These are phyloP conservation scores for Mechanitis mazaeus DNA, from an alignment of 2,888 invertebrate species.

Conservation along the genomic window DNA sequence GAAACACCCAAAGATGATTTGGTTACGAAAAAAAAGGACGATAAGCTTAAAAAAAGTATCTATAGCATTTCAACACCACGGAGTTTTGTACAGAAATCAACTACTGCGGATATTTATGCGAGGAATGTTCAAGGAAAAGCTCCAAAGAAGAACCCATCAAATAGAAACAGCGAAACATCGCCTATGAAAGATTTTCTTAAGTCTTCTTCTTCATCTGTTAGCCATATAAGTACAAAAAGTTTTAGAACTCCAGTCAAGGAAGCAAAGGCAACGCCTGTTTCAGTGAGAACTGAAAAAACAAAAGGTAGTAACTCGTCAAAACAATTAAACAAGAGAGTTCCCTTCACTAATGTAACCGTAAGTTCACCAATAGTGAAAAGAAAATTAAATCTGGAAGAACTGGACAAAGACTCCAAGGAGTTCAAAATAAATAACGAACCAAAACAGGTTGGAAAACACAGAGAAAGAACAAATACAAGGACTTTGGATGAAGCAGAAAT, in stretches of 20 bases:
- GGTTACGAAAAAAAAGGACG: constrained; percentile 40
- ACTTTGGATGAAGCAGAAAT: constrained; percentile 66
- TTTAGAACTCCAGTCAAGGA: constrained; percentile 19
- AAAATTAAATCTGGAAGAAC: constrained; percentile 35
- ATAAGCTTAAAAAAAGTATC: constrained; percentile 45
- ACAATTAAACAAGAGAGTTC: constrained; percentile 33
- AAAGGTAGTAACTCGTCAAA: constrained; percentile 31
- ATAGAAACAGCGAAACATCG: constrained; percentile 37
- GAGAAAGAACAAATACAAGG: constrained; percentile 60
- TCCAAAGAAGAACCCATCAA: constrained; percentile 44
- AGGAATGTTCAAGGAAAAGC: constrained; percentile 38
- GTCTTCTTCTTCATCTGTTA: constrained; percentile 50
- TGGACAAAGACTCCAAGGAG: constrained; percentile 8
- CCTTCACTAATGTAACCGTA: constrained; percentile 50
- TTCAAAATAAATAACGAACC: constrained; percentile 16
- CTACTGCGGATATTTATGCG: constrained; percentile 57
- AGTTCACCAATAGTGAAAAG: constrained; percentile 55
- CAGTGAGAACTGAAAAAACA: constrained; percentile 27
- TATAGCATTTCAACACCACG: constrained; percentile 49
- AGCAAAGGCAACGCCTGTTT: constrained; percentile 9
- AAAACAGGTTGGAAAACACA: constrained; percentile 29
- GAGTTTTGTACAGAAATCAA: constrained; percentile 47
- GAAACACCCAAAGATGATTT: constrained; percentile 44
- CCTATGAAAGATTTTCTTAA: constrained; percentile 56
- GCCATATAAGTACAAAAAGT: constrained; percentile 34